Evolutionary conservation across 2,888 invertebrate genomes (phyloP).

Genomic region (Ornithoptera priamus): DNA sequence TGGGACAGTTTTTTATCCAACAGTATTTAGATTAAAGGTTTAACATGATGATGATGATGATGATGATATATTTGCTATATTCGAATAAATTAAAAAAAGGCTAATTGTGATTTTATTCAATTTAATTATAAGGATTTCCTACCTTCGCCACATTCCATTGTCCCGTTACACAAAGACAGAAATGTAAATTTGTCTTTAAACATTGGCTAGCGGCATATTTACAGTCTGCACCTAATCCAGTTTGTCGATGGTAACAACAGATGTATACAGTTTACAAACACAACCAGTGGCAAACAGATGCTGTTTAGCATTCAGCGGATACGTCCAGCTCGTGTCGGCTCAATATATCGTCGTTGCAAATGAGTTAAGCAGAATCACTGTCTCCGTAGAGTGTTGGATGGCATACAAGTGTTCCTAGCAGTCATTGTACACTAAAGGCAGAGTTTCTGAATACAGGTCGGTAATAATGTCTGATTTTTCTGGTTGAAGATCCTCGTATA

Average conservation of each 20-base stretch:
- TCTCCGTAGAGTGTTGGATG: not conserved
- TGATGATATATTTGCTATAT: too few species aligned
- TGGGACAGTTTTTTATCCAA: too few species aligned
- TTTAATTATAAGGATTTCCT: too few species aligned
- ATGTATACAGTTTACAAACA: slow-evolving; percentile 21
- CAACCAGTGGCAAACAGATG: slow-evolving; percentile 13
- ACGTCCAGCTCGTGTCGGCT: slow-evolving; percentile 11
- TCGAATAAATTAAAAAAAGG: too few species aligned
- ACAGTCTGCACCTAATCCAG: slow-evolving; percentile 5
- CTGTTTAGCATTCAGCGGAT: slow-evolving; percentile 17
- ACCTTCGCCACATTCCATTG: too few species aligned
- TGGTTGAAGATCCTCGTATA: too few species aligned
- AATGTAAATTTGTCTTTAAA: slow-evolving; percentile 2
- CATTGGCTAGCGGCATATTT: not conserved
- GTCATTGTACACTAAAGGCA: not conserved
- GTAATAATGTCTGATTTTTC: too few species aligned
- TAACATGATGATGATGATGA: too few species aligned
- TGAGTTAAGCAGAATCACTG: slow-evolving; percentile 21
- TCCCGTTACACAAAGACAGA: not conserved
- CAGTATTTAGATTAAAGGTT: too few species aligned
- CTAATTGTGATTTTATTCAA: too few species aligned
- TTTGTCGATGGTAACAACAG: not conserved
- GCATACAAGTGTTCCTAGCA: slow-evolving; percentile 9
- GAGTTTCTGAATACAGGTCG: too few species aligned
- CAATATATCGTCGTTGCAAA: slow-evolving; percentile 27